phyloP scores from a whole-genome alignment of 2,888 invertebrate species.

The Drosophila dives region DNA sequence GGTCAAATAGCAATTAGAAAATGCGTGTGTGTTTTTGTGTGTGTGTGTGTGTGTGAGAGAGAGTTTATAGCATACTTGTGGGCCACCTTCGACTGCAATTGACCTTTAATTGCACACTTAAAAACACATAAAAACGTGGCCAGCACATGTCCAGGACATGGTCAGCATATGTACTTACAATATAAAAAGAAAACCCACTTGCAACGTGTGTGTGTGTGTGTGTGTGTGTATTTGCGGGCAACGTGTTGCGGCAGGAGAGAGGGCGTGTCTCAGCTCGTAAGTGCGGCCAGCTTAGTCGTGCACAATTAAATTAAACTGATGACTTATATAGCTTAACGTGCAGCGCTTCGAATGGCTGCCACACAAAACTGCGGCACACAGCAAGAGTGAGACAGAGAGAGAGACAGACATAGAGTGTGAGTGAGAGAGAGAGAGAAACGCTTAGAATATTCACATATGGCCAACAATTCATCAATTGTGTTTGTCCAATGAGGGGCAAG shows the following conservation, averaged over 20 bases:
- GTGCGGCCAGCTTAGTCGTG: conserved; percentile 67
- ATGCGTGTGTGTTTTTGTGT: conserved; percentile 1
- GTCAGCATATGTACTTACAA: conserved; percentile 41
- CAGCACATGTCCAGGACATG: conserved; percentile 57
- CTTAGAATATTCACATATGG: not conserved
- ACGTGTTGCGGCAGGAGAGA: conserved; percentile 5
- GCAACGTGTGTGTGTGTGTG: conserved; percentile 15
- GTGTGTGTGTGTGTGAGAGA: conserved; percentile 7
- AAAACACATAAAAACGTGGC: conserved; percentile 79
- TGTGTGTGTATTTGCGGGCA: not conserved
- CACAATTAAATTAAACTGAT: conserved; percentile 80
- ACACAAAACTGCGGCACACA: not conserved
- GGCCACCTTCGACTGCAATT: conserved; percentile 70
- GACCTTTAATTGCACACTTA: conserved; percentile 81
- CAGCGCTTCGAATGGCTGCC: conserved; percentile 25
- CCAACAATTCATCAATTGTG: not conserved
- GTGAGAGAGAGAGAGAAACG: not conserved
- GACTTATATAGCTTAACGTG: conserved; percentile 71
- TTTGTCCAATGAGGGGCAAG: not conserved
- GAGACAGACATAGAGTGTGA: no score
- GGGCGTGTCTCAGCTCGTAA: conserved; percentile 42
- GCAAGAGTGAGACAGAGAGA: not conserved
- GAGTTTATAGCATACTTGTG: conserved; percentile 61
- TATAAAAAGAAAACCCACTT: conserved; percentile 38
- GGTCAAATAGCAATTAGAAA: conserved; percentile 56